A percentile compares a stretch with the other conserved stretches of the same genome.
phyloP scores from a whole-genome alignment of 2,113 vertebrate species.

The Syngnathus floridae region DNA sequence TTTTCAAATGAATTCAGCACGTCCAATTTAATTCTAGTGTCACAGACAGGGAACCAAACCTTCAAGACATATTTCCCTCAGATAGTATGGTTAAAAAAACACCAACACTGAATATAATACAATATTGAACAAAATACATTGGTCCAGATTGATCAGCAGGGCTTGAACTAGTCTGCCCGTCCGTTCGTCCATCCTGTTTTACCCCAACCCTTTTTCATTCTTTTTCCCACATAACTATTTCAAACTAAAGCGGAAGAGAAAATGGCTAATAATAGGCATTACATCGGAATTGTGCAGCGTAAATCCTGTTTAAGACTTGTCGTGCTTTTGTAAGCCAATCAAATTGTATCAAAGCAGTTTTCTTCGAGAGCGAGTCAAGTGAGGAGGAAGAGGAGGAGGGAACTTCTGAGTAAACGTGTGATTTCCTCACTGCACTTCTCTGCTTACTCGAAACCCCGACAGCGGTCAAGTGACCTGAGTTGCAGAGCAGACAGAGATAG shows the following conservation, averaged over 20 bases:
- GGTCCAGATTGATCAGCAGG: no score
- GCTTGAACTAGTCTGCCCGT: no score
- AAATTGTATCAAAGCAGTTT: conserved; percentile 16
- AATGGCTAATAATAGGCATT: neutral
- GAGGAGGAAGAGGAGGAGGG: conserved; percentile 2
- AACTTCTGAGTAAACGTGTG: conserved; percentile 25
- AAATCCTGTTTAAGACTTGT: neutral
- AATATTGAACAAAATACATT: no score
- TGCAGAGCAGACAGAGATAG: conserved; percentile 3
- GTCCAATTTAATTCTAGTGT: no score
- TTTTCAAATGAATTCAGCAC: no score
- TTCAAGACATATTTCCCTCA: no score
- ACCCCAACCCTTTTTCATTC: no score
- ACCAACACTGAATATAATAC: no score
- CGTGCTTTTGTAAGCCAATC: conserved; percentile 1
- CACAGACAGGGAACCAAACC: no score
- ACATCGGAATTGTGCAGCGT: neutral
- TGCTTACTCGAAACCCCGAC: conserved; percentile 33
- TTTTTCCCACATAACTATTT: no score
- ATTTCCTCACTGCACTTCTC: conserved; percentile 21
- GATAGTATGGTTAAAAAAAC: no score
- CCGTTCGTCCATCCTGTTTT: no score
- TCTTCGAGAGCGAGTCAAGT: neutral
- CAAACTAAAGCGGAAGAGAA: neutral
- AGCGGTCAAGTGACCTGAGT: conserved; percentile 13